A percentile compares a stretch with the other conserved stretches of the same genome.
These are phyloP conservation scores for Furnarius figulus DNA, from an alignment of 2,113 vertebrate genomes.

Conservation along the genomic window DNA sequence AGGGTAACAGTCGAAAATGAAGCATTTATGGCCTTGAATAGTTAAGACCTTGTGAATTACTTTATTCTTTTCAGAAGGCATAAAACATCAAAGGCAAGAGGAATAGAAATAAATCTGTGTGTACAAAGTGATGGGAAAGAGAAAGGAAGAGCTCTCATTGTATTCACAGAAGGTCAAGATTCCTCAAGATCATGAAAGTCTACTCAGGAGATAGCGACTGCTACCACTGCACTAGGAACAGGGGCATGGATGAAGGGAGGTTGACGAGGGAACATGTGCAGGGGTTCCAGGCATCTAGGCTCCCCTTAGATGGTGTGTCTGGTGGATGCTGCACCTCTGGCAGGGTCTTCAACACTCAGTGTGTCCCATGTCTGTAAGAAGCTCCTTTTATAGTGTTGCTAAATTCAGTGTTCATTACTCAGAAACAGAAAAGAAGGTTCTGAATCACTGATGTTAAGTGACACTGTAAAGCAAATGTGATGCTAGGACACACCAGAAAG, in stretches of 20 bases:
- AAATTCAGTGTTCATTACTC: neutral
- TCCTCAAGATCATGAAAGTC: neutral
- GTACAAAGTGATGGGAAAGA: neutral
- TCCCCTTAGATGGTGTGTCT: neutral
- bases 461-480: neutral
- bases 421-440: neutral
- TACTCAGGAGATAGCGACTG: neutral
- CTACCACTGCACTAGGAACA: neutral
- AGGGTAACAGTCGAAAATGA: neutral
- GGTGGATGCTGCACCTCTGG: neutral
- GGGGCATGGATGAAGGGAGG: neutral
- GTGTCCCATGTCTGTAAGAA: neutral
- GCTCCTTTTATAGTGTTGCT: neutral
- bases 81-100: neutral
- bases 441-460: neutral
- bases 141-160: neutral
- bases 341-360: neutral
- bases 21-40: neutral
- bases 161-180: neutral
- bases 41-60: neutral
- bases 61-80: neutral
- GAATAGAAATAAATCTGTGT: neutral
- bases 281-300: neutral
- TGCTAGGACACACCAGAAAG: neutral
- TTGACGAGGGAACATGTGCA: accelerated